Percentiles rank a stretch among this genome's conserved stretches.
phyloP scores from a whole-genome alignment of 1,140 invertebrate species.

The Dysdera silvatica region DNA sequence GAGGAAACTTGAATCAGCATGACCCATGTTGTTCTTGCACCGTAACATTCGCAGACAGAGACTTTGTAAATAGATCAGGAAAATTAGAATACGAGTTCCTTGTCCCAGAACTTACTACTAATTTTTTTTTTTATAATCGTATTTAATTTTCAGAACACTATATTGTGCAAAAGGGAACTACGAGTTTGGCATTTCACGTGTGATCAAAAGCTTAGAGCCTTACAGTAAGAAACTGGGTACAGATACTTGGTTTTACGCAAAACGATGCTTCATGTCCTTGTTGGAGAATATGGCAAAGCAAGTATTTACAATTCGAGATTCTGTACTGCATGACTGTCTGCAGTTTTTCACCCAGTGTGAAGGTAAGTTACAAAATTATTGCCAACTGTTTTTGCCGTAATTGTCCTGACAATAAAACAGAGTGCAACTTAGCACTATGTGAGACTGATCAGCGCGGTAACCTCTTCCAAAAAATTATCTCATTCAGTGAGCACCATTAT shows the following conservation, averaged over 20 bases:
- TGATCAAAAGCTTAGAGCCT: conserved; percentile 93
- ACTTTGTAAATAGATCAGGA: no score
- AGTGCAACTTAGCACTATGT: no score
- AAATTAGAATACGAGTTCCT: no score
- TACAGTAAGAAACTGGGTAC: conserved; percentile 91
- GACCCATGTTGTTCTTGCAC: no score
- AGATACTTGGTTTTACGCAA: conserved; percentile 96
- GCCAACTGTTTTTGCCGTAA: not conserved
- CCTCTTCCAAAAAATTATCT: no score
- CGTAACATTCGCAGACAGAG: no score
- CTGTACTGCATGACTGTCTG: conserved; percentile 80
- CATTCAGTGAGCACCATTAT: no score
- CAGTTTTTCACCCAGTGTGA: conserved; percentile 86
- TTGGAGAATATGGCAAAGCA: conserved; percentile 88
- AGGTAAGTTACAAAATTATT: conserved; percentile 50
- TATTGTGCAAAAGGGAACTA: conserved; percentile 99
- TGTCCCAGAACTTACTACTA: no score
- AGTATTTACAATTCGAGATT: conserved; percentile 78
- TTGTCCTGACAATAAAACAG: no score
- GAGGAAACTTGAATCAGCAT: no score
- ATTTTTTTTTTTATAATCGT: not conserved
- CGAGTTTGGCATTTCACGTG: conserved; percentile 95
- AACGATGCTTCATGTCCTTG: conserved; percentile 85
- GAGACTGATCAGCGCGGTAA: no score
- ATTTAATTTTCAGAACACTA: conserved; percentile 56